Evolutionary conservation across 2,113 vertebrate genomes (phyloP).

Genomic region (Talpa occidentalis): DNA sequence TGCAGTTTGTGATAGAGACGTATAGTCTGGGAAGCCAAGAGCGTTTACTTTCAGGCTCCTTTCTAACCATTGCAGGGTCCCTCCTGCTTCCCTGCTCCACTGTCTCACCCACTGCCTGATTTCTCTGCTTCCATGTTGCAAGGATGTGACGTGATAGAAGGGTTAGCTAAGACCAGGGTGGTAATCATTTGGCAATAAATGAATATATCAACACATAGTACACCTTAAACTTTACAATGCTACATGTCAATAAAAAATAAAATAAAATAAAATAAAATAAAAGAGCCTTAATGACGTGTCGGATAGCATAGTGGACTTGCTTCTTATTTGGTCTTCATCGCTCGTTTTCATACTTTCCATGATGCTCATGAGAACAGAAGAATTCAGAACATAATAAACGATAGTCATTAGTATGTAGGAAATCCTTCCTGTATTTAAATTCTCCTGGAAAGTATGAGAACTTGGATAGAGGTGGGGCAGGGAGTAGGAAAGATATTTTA

Average conservation of each 20-base stretch:
- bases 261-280: too few species aligned
- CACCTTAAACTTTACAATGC: not conserved
- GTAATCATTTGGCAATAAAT: not conserved
- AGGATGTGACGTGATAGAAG: not conserved
- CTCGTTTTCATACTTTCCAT: not conserved
- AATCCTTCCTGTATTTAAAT: conserved; percentile 36
- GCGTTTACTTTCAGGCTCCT: not conserved
- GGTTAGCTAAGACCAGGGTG: not conserved
- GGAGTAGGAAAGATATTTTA: not conserved
- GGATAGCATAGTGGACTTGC: not conserved
- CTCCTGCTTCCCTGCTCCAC: not conserved
- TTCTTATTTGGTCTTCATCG: not conserved
- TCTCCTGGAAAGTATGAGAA: conserved; percentile 18
- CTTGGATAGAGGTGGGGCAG: not conserved
- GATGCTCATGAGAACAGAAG: not conserved
- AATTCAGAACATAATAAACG: not conserved
- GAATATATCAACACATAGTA: not conserved
- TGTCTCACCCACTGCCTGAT: not conserved
- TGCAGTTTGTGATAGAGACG: not conserved
- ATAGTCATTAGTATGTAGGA: not conserved
- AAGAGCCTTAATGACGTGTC: not conserved
- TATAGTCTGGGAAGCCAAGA: not conserved
- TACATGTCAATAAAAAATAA: not conserved
- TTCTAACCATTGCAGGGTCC: not conserved
- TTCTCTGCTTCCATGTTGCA: not conserved